These are phyloP conservation scores for Hoplostethus mediterraneus DNA, from an alignment of 2,797 vertebrate genomes.

Conservation along the genomic window DNA sequence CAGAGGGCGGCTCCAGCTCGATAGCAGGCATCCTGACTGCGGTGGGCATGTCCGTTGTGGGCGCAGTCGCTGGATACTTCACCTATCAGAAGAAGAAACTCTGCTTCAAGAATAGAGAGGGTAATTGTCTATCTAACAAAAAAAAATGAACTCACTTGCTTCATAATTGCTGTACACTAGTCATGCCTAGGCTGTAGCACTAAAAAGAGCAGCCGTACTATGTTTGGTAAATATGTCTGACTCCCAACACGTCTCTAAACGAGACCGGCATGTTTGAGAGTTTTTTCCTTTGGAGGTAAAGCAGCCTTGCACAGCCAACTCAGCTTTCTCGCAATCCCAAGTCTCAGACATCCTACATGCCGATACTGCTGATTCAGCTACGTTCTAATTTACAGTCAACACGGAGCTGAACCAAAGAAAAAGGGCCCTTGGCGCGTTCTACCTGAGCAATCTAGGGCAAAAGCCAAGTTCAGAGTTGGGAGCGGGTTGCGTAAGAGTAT, in stretches of 20 bases:
- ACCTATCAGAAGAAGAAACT: constrained; percentile 93
- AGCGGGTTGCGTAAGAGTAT: neutral
- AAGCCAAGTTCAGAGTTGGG: constrained; percentile 12
- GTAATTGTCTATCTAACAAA: constrained; percentile 69
- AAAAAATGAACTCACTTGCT: neutral
- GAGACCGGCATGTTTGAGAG: neutral
- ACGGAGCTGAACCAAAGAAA: constrained; percentile 13
- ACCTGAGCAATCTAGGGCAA: constrained; percentile 19
- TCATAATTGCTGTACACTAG: too few species aligned
- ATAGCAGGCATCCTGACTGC: constrained; percentile 86
- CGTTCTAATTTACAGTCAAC: constrained; percentile 72
- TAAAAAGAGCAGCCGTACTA: neutral
- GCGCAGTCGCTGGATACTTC: constrained; percentile 86
- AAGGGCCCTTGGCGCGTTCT: neutral
- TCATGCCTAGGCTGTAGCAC: neutral
- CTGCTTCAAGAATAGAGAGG: constrained; percentile 89
- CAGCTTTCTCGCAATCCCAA: constrained; percentile 45
- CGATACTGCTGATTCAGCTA: constrained; percentile 61
- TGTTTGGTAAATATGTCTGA: neutral
- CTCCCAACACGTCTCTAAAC: neutral
- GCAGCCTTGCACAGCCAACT: constrained; percentile 34
- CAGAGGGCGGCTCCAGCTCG: constrained; percentile 65
- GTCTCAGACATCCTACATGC: constrained; percentile 36
- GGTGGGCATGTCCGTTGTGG: constrained; percentile 83
- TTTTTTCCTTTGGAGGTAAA: constrained; percentile 31